Evolutionary conservation across 2,113 vertebrate species (phyloP).

Genomic region (Zapornia atra): DNA sequence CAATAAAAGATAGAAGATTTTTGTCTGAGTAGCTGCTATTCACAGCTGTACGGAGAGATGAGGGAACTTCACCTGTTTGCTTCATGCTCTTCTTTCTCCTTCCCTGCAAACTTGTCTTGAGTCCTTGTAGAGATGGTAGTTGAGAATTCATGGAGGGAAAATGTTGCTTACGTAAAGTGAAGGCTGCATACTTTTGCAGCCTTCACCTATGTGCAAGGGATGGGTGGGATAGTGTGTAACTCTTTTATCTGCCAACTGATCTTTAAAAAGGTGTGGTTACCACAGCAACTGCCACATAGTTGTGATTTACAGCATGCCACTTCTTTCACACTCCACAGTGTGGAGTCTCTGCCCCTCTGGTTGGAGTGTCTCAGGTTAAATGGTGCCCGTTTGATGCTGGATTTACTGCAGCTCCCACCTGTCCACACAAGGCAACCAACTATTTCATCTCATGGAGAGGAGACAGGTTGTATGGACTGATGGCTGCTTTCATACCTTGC

Average conservation of each 20-base stretch:
- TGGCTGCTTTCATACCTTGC: background rate
- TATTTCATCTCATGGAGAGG: background rate
- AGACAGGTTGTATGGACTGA: background rate
- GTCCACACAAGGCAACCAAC: accelerated
- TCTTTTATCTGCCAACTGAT: background rate
- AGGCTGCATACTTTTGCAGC: background rate
- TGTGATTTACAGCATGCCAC: background rate
- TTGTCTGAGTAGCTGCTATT: background rate
- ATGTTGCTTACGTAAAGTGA: background rate
- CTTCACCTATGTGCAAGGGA: background rate
- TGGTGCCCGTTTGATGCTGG: accelerated
- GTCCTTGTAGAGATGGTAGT: background rate
- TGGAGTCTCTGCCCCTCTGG: background rate
- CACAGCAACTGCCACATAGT: background rate
- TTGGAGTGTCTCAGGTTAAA: background rate
- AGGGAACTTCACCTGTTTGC: background rate
- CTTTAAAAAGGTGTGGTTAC: constrained; percentile 33
- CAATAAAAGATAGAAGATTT: background rate
- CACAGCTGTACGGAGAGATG: background rate
- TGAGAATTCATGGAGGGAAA: background rate
- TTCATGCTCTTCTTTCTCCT: background rate
- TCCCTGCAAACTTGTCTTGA: background rate
- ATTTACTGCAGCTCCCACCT: background rate
- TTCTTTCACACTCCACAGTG: background rate
- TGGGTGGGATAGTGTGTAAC: background rate